Base-by-base conservation (phyloP, 2,888 invertebrate species). In the Drosophila parthenogenetica region DNA sequence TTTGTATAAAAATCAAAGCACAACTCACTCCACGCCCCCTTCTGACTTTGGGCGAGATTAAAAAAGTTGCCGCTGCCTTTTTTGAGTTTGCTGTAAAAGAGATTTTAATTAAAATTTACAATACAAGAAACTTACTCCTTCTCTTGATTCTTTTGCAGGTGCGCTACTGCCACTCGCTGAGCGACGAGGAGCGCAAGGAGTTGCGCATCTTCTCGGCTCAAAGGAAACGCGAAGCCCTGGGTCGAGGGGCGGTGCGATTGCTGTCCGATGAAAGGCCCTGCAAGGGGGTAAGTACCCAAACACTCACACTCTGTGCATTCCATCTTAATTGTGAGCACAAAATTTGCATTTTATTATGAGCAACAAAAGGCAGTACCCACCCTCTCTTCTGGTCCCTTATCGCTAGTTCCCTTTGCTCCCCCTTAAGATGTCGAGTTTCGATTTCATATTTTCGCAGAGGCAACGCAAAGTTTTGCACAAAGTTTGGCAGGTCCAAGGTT, bases 111-210 rank as follows among this genome's bases (percentile, higher is more conserved):
- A 91, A 91, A 90, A 87, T 87, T 76, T 84, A 80, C 79, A 81
- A 72, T 64, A 68, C 61, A 75, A 49, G 43, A 70, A 76, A 75
- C 64, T 79, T 51, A 51, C 43, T 42, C 13, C 50, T 29, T 35
- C 43, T 17, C 43, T 39, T 61, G 42, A n/a, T 55, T 55, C 14
- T 68, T 93, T 68, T 93, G 81, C 93, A 94, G 94, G 97, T 98
- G 62, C 96, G 98, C 72, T 98, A 98, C 93, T 99, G 99, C 93
- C 98, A 98, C 93, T 96, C 97, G 73, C 94, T 99, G 79, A 95
- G 95, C 65, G 97, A 98, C 88, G 98, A 98, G 91, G 99, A 99
- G 92, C 95, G 97, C 81, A 97, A 97, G 92, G 99, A 98, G 93
- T 93, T 98, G 85, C 94, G 97, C 77, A 94, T 98, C 91, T 98